Conservation (phyloP, 2,797 vertebrate genomes). For the Ctenopoma kingsleyae region DNA sequence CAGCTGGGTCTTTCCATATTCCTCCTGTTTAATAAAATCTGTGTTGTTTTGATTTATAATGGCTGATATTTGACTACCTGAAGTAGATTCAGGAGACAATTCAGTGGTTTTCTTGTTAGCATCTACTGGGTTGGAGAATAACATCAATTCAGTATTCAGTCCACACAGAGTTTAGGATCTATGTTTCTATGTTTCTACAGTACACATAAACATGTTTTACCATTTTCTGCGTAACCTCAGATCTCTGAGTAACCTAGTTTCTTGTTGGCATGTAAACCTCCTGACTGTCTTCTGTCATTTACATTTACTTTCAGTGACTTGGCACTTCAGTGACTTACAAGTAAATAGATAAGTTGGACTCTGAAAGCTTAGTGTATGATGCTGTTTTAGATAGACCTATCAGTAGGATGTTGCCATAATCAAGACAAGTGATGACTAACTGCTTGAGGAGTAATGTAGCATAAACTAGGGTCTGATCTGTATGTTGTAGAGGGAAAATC, state of each 20-base stretch:
- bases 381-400: no score
- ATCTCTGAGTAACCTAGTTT: not conserved
- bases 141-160: no score
- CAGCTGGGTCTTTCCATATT: conserved; percentile 16
- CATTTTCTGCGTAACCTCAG: not conserved
- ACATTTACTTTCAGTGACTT: no score
- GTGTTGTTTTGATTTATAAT: conserved; percentile 2
- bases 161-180: not conserved
- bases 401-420: no score
- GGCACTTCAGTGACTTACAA: no score
- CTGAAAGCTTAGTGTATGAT: no score
- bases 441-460: no score
- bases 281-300: not conserved
- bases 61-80: not conserved
- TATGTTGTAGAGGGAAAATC: no score
- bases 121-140: not conserved
- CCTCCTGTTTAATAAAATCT: not conserved
- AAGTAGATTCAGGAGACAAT: not conserved
- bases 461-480: no score
- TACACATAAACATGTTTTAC: not conserved
- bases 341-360: no score
- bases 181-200: not conserved
- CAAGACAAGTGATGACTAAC: no score
- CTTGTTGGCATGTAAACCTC: not conserved
- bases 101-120: not conserved